Evolutionary conservation across 2,888 invertebrate genomes (phyloP).

Genomic region (Hirudinaria manillensis): DNA sequence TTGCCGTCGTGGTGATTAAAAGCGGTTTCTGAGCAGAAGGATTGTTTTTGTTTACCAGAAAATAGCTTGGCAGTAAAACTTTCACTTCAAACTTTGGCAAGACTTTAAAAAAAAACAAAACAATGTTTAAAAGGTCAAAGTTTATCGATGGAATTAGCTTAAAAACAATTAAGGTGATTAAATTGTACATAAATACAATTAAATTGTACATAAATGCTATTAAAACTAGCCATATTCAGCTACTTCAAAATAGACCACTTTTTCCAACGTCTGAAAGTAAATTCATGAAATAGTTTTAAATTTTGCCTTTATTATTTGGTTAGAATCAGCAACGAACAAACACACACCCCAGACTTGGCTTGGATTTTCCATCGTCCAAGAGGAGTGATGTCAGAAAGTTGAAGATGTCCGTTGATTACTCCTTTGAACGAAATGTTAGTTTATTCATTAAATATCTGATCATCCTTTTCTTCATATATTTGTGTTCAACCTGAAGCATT

Average conservation of each 20-base stretch:
- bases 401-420: slow-evolving; percentile 22
- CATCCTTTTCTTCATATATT: neutral
- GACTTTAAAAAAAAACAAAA: neutral
- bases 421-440: neutral
- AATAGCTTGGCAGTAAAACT: slow-evolving; percentile 19
- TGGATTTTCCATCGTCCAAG: slow-evolving; percentile 31
- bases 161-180: neutral
- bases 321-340: neutral
- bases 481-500: neutral
- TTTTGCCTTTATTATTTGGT: neutral
- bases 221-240: slow-evolving; percentile 30
- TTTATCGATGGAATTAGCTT: neutral
- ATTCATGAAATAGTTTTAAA: neutral
- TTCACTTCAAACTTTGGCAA: slow-evolving; percentile 31
- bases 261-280: neutral
- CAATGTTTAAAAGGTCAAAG: neutral
- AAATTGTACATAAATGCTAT: too few species aligned
- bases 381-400: slow-evolving; percentile 25
- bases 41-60: slow-evolving; percentile 9
- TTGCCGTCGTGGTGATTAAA: slow-evolving; percentile 21
- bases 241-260: slow-evolving; percentile 13
- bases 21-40: slow-evolving; percentile 18
- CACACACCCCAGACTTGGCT: slow-evolving; percentile 2
- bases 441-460: neutral
- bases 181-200: too few species aligned